Conservation (phyloP, 2,113 vertebrate genomes). For the Oreochromis aureus region DNA sequence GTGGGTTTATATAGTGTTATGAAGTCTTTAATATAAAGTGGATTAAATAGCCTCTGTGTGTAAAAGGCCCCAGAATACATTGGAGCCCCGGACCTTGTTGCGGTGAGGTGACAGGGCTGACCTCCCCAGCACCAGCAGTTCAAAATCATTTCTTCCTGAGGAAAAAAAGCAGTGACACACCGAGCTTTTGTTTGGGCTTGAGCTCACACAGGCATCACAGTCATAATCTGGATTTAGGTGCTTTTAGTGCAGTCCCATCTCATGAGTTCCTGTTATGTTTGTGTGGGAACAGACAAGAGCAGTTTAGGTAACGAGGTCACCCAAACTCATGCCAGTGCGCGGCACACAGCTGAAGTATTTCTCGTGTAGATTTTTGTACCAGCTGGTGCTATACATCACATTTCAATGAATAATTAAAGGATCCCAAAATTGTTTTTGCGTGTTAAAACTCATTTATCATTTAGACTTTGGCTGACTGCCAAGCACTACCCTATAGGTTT, state of each 20-base stretch:
- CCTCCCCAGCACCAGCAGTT: not conserved
- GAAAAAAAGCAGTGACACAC: not conserved
- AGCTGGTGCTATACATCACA: not conserved
- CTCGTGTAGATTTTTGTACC: fast-evolving
- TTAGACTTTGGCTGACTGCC: not conserved
- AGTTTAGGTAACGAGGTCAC: not conserved
- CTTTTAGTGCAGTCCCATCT: not conserved
- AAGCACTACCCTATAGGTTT: not conserved
- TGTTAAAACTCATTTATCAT: not conserved
- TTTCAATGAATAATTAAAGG: not conserved
- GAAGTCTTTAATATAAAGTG: not conserved
- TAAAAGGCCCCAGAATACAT: not conserved
- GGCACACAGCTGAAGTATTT: not conserved
- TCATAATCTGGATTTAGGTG: conserved; percentile 3
- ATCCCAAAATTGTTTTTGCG: not conserved
- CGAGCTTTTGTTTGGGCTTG: not conserved
- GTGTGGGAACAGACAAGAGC: not conserved
- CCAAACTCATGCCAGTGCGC: not conserved
- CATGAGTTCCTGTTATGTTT: not conserved
- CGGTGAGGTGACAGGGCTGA: not conserved
- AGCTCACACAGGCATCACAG: not conserved
- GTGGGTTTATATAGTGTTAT: not conserved
- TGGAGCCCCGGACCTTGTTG: not conserved
- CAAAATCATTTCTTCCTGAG: not conserved
- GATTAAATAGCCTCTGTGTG: not conserved